Evolutionary conservation across 2,113 vertebrate genomes (phyloP), one percentile per base, ranked within the genome.

Genomic region (Sylvia atricapilla): DNA sequence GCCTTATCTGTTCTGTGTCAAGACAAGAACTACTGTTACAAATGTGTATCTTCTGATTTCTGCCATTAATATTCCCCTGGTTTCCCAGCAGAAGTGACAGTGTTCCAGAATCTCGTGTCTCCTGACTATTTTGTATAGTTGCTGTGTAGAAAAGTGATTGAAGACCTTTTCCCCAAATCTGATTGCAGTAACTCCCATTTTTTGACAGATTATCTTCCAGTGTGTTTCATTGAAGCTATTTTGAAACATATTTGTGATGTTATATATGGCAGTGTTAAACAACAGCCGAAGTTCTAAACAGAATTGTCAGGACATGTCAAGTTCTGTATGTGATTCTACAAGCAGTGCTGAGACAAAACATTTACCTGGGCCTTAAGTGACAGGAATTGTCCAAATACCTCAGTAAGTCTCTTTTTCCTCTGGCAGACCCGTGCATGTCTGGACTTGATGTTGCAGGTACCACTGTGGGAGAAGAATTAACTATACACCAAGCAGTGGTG

Each of bases 121-220:
- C 41, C 50, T 44, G 8, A 23, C 16, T 56, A 41, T 31, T 83
- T 73, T 20, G 30, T 86, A 14, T 39, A 64, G 44, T 46, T 76
- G 37, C 15, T 60, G 5, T 43, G 14, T 33, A 21, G 55, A 77
- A 83, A 67, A 59, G 25, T 72, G 37, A 15, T 73, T 0, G 0
- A 84, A 91, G 41, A 35, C n/a, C 24, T 81, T 87, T 24, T 6
- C 13, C 13, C 25, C 9, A n/a, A 3, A 59, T 86, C 37, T 35
- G 33, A 21, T 44, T 49, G 28, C 55, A 49, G 0, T 25, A 81
- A 53, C 13, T 91, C 39, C 13, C 7, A 6, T 72, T 95, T 95
- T 95, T 87, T 77, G 15, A 18, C 17, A 13, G 30, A 33, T 13
- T 25, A 21, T 80, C 10, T 80, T 64, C 21, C 21, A 10, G 6